A percentile compares a stretch with the other conserved stretches of the same genome.
These are phyloP conservation scores for Phylloscopus trochiloides DNA, from an alignment of 2,113 vertebrate genomes.

Conservation along the genomic window DNA sequence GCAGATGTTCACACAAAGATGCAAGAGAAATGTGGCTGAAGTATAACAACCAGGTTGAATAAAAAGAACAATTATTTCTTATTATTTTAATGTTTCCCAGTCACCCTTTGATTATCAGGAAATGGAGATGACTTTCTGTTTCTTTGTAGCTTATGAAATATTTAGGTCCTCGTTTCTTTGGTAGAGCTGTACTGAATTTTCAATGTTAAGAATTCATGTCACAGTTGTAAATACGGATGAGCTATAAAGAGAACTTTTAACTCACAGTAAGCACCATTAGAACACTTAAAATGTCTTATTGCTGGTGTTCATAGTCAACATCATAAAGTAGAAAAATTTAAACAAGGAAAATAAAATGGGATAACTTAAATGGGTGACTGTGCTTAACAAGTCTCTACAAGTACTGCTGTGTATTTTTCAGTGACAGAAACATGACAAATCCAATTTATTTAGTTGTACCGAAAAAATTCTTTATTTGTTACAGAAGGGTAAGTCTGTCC, in stretches of 20 bases:
- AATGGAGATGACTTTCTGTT: background rate
- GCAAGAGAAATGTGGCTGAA: background rate
- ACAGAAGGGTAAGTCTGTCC: background rate
- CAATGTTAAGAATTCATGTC: background rate
- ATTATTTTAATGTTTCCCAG: background rate
- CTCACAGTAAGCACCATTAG: background rate
- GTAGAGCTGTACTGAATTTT: background rate
- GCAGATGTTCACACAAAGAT: background rate
- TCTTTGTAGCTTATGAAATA: background rate
- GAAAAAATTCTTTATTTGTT: background rate
- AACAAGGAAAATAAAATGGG: background rate
- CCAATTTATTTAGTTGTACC: background rate
- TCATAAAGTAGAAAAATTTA: background rate
- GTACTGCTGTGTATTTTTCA: background rate
- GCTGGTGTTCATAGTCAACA: background rate
- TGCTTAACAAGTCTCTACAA: background rate
- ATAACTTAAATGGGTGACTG: background rate
- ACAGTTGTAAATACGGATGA: background rate
- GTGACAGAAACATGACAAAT: background rate
- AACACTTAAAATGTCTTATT: background rate
- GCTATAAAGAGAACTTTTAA: background rate
- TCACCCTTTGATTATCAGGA: background rate
- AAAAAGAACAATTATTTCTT: background rate
- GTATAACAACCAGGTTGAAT: background rate
- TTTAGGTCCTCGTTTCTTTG: background rate